phyloP scores from a whole-genome alignment of 53 echinoderm and acorn worm genomes.

The Glandiceps talaboti region DNA sequence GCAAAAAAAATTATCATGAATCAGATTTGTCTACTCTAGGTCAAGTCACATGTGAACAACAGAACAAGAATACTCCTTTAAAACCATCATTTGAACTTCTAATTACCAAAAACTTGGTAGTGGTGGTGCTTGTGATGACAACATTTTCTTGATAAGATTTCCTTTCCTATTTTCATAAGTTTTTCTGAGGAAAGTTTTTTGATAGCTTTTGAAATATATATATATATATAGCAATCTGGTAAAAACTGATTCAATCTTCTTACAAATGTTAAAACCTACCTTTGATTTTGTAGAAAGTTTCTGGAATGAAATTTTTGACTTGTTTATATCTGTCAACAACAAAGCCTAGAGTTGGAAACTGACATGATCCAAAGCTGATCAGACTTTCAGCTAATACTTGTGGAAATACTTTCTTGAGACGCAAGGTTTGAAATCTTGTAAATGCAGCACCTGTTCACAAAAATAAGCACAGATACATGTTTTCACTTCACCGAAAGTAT shows the following conservation, averaged over 20 bases:
- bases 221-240: too few relatives aligned
- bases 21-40: too few relatives aligned
- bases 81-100: too few relatives aligned
- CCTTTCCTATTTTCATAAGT: too few relatives aligned
- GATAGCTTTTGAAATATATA: too few relatives aligned
- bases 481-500: not conserved
- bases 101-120: too few relatives aligned
- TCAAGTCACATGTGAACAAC: too few relatives aligned
- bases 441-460: conserved; percentile 58
- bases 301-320: conserved; percentile 82
- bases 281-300: conserved; percentile 84
- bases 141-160: too few relatives aligned
- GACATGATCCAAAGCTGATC: conserved; percentile 94
- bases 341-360: conserved; percentile 94
- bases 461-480: not conserved
- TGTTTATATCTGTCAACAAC: conserved; percentile 97
- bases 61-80: too few relatives aligned
- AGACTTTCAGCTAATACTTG: conserved; percentile 52
- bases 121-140: too few relatives aligned
- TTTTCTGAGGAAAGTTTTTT: too few relatives aligned
- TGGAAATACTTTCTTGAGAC: conserved; percentile 79
- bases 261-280: conserved; percentile 2
- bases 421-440: conserved; percentile 81
- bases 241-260: not conserved
- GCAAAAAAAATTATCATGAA: too few relatives aligned